phyloP scores from a whole-genome alignment of 2,113 vertebrate species.

The Grallaria varia region DNA sequence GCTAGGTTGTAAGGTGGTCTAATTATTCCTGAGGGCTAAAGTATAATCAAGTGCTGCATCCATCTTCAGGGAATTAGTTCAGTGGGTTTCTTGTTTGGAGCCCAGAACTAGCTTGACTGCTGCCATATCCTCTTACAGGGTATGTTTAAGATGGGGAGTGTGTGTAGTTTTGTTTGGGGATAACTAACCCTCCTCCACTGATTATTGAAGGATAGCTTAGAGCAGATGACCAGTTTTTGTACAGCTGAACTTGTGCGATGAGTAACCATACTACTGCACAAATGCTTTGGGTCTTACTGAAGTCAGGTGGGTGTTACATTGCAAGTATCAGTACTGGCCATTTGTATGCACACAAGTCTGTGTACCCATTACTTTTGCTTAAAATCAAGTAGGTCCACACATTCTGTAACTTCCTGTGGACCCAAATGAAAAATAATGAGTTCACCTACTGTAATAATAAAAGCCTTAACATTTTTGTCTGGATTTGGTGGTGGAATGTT shows the following conservation, averaged over 20 bases:
- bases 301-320: not conserved
- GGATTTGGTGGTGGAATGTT: conserved; percentile 19
- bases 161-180: not conserved
- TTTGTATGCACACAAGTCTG: not conserved
- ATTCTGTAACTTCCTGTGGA: not conserved
- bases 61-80: not conserved
- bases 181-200: not conserved
- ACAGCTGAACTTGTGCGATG: not conserved
- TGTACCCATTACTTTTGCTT: not conserved
- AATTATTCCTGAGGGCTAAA: not conserved
- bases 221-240: not conserved
- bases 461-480: conserved; percentile 15
- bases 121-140: not conserved
- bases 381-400: not conserved
- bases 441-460: not conserved
- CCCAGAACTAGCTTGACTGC: not conserved
- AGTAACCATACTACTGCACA: not conserved
- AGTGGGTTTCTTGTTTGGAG: not conserved
- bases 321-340: not conserved
- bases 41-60: not conserved
- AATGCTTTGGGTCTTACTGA: not conserved
- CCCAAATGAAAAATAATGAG: not conserved
- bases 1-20: not conserved
- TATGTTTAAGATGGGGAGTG: not conserved
- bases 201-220: not conserved